These are phyloP conservation scores for Adelognathus sp. DNA, from an alignment of 2,888 invertebrate species.

Conservation along the genomic window DNA sequence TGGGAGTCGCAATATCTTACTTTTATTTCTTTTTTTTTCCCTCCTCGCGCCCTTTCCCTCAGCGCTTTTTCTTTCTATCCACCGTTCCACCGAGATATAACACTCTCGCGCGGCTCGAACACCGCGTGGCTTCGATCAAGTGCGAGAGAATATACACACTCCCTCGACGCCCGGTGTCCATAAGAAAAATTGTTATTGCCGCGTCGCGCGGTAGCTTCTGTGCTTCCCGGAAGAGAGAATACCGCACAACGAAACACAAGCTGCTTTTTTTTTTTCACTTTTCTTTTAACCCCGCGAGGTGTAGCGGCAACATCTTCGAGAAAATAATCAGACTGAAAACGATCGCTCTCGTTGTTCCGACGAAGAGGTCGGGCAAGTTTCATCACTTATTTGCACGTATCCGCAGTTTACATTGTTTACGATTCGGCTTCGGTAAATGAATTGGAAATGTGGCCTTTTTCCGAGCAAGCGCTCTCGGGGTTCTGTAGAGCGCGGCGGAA, in stretches of 20 bases:
- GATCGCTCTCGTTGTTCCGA: constrained; percentile 17
- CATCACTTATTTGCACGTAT: constrained; percentile 72
- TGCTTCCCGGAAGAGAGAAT: constrained; percentile 10
- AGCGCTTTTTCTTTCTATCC: constrained; percentile 18
- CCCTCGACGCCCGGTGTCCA: constrained; percentile 38
- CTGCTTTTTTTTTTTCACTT: too few species aligned
- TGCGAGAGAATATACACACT: constrained; percentile 12
- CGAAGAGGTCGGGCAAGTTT: constrained; percentile 37
- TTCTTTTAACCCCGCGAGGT: constrained; percentile 61
- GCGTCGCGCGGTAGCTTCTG: constrained; percentile 4
- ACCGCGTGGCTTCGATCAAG: background rate
- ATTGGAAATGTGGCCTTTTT: constrained; percentile 64
- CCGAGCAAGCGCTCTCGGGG: constrained; percentile 5
- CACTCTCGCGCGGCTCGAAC: background rate
- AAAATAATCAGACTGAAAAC: constrained; percentile 65
- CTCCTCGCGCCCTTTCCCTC: too few species aligned
- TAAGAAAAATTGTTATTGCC: constrained; percentile 58
- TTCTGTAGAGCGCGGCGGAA: background rate
- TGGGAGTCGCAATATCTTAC: constrained; percentile 11
- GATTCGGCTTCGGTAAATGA: constrained; percentile 59
- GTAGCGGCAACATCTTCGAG: constrained; percentile 54
- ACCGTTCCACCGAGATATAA: constrained; percentile 10
- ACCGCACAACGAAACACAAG: background rate
- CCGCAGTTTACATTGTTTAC: constrained; percentile 72
- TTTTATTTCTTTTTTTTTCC: background rate